These are phyloP conservation scores for Baronia brevicornis DNA, from an alignment of 2,888 invertebrate genomes.

Conservation along the genomic window DNA sequence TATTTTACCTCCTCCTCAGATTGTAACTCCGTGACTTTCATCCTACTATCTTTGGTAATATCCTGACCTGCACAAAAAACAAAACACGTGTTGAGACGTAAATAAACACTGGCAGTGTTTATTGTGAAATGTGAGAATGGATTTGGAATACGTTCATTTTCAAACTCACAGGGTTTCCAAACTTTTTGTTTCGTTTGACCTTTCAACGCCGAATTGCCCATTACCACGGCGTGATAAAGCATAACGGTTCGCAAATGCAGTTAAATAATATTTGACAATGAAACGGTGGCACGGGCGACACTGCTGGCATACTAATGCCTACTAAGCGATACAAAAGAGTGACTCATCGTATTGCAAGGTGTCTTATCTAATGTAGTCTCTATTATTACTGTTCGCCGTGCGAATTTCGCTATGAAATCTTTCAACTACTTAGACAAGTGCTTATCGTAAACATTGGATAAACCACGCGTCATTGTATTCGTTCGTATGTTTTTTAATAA, in stretches of 20 bases:
- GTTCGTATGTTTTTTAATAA: too few species aligned
- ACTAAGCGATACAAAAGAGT: conserved; percentile 49
- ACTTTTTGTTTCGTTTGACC: conserved; percentile 37
- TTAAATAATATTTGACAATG: conserved; percentile 30
- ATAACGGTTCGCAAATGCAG: conserved; percentile 42
- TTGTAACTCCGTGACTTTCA: conserved; percentile 64
- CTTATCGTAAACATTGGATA: too few species aligned
- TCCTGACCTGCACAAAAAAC: conserved; percentile 65
- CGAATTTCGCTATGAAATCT: conserved; percentile 36
- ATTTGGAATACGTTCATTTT: conserved; percentile 6
- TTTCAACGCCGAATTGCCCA: conserved; percentile 57
- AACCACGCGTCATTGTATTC: too few species aligned
- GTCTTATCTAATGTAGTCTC: conserved; percentile 51
- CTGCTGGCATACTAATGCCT: conserved; percentile 47
- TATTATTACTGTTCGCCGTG: conserved; percentile 28
- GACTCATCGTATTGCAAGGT: conserved; percentile 55
- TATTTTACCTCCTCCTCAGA: conserved; percentile 63
- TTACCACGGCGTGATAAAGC: conserved; percentile 37
- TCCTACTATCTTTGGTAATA: conserved; percentile 68
- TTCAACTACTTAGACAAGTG: conserved; percentile 18
- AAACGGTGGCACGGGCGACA: conserved; percentile 39
- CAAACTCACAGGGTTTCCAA: conserved; percentile 58
- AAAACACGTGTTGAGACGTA: conserved; percentile 32
- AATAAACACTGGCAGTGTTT: conserved; percentile 44
- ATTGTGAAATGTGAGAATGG: too few species aligned